Conservation (phyloP, 2,888 invertebrate genomes). For the Ernsta delagoae region DNA sequence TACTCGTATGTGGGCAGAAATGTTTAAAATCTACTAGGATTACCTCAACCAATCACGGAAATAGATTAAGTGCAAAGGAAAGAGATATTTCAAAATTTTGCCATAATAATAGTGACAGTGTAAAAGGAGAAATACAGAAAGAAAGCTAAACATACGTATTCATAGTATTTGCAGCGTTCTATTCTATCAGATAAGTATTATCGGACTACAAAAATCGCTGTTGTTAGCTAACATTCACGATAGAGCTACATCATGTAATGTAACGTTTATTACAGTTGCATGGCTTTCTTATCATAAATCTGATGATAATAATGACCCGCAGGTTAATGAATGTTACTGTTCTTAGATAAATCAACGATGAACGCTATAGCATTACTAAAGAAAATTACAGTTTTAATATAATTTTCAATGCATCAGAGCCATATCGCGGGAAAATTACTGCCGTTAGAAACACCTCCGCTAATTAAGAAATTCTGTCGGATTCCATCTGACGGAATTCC, state of each 20-base stretch:
- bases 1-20: neutral
- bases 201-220: conserved; percentile 5
- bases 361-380: neutral
- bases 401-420: neutral
- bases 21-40: neutral
- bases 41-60: too few species aligned
- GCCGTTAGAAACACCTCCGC: neutral
- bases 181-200: neutral
- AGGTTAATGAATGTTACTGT: conserved; percentile 25
- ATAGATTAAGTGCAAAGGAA: too few species aligned
- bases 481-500: neutral
- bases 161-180: neutral
- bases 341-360: conserved; percentile 16
- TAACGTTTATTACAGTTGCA: conserved; percentile 21
- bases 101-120: too few species aligned
- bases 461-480: neutral
- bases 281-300: conserved; percentile 30
- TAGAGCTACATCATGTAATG: conserved; percentile 46
- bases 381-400: conserved; percentile 6
- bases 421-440: neutral
- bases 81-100: too few species aligned
- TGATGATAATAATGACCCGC: conserved; percentile 24
- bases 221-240: conserved; percentile 30
- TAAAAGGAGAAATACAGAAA: too few species aligned
- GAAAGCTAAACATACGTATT: too few species aligned